Evolutionary conservation across 2,888 invertebrate species (phyloP).

Genomic region (Macrosiphum euphorbiae): DNA sequence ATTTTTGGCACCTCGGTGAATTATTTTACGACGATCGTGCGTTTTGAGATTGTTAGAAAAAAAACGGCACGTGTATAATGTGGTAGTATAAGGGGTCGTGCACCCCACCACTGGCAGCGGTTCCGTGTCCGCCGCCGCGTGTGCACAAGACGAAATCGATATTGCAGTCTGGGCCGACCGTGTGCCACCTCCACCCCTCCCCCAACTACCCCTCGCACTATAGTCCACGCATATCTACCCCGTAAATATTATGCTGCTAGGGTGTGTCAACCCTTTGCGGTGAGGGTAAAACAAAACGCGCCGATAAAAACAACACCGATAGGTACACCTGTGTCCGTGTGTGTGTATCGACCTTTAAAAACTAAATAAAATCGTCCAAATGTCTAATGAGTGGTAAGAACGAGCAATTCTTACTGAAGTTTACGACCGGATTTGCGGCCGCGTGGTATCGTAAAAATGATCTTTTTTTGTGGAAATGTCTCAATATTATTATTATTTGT

Average conservation of each 20-base stretch:
- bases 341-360: not conserved
- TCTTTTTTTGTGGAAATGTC: not conserved
- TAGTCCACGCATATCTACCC: slow-evolving; percentile 48
- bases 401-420: not conserved
- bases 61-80: slow-evolving; percentile 57
- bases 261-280: slow-evolving; percentile 59
- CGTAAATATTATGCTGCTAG: slow-evolving; percentile 54
- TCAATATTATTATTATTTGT: not conserved
- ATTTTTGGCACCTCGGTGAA: not conserved
- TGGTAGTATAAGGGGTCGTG: slow-evolving; percentile 49
- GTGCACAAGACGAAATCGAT: slow-evolving; percentile 57
- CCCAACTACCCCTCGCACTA: slow-evolving; percentile 66
- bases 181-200: slow-evolving; percentile 21
- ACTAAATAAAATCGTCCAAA: not conserved
- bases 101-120: slow-evolving; percentile 41
- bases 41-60: slow-evolving; percentile 8
- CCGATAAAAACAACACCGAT: not conserved
- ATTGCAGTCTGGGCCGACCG: slow-evolving; percentile 59
- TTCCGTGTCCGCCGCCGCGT: slow-evolving; percentile 12
- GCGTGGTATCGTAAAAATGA: not conserved
- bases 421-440: not conserved
- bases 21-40: not conserved
- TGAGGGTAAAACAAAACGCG: not conserved
- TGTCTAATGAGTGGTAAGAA: not conserved
- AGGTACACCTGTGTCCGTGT: slow-evolving; percentile 44